These are phyloP conservation scores for Drosophila pseudotakahashii DNA, from an alignment of 2,888 invertebrate species.

Conservation along the genomic window DNA sequence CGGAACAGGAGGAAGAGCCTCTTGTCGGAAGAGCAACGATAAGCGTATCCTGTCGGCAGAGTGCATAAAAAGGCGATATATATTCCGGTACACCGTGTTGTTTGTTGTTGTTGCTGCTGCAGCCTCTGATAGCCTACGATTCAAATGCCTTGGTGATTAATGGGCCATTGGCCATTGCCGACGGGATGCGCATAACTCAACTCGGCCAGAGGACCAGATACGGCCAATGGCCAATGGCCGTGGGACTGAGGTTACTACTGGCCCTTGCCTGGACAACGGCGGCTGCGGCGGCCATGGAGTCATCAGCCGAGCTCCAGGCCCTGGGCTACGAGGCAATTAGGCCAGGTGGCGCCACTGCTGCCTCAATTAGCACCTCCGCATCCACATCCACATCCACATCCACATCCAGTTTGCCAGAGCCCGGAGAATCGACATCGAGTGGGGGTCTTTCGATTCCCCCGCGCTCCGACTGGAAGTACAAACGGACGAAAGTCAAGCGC, in stretches of 20 bases:
- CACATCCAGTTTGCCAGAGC: not conserved
- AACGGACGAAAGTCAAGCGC: conserved; percentile 77
- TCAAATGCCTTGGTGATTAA: conserved; percentile 78
- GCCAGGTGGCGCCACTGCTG: conserved; percentile 27
- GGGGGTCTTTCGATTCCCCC: conserved; percentile 7
- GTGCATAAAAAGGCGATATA: conserved; percentile 70
- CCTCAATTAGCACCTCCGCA: conserved; percentile 48
- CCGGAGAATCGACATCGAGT: conserved; percentile 1
- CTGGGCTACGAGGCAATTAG: conserved; percentile 45
- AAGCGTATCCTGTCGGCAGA: conserved; percentile 63
- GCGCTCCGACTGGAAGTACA: conserved; percentile 63
- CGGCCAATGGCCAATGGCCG: conserved; percentile 42
- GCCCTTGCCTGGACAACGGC: conserved; percentile 49
- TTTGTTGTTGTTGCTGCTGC: conserved; percentile 45
- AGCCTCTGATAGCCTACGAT: conserved; percentile 58
- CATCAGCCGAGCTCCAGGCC: conserved; percentile 63
- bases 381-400: too few relatives aligned
- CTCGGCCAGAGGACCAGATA: conserved; percentile 44
- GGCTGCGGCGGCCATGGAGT: conserved; percentile 61
- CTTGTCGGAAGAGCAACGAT: conserved; percentile 32
- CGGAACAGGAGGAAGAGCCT: conserved; percentile 3
- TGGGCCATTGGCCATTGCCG: conserved; percentile 76
- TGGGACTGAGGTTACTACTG: conserved; percentile 32
- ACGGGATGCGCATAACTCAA: conserved; percentile 80
- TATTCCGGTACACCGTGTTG: conserved; percentile 29